Evolutionary conservation across 1,140 invertebrate genomes (phyloP), one percentile per base, ranked within the genome.

Genomic region (Radopholus similis): DNA sequence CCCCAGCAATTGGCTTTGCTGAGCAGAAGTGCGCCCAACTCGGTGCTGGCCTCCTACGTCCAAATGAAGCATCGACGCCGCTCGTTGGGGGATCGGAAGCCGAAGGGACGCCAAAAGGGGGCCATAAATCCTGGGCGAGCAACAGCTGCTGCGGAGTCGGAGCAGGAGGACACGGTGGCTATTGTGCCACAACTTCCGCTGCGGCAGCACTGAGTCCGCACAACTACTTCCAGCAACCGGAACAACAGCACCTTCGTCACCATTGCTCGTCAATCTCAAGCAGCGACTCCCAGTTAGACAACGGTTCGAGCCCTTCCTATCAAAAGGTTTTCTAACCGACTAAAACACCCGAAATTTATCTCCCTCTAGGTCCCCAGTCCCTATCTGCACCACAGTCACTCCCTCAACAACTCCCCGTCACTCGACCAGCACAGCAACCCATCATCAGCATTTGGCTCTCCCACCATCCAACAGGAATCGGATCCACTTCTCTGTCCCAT

Each of bases 341-440:
- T 30, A 13, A 13, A 37, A 23, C 18, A 56, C 21, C 11, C 21
- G 9, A 8, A 34, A 8, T 34, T 6, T 13, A 13, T 23, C 3
- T 47, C 37, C 18, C 30, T 62, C n/a, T 42, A 62, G 58, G 58
- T 62, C 28, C 58, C 58, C 28, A 62, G 58, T 47, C 58, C 58
- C 11, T 47, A 26, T 47, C 15, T 47, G 15, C n/a, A n/a, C n/a
- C n/a, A n/a, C n/a, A n/a, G n/a, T n/a, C n/a, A n/a, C n/a, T n/a
- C n/a, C n/a, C n/a, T n/a, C n/a, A n/a, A n/a, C n/a, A n/a, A n/a
- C n/a, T n/a, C n/a, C n/a, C n/a, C n/a, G n/a, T n/a, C n/a, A n/a
- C n/a, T n/a, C n/a, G n/a, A n/a, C n/a, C n/a, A n/a, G n/a, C n/a
- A n/a, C n/a, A n/a, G n/a, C n/a, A n/a, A n/a, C n/a, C n/a, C n/a